Evolutionary conservation across 2,113 vertebrate species (phyloP).

Genomic region (Gasterosteus aculeatus): DNA sequence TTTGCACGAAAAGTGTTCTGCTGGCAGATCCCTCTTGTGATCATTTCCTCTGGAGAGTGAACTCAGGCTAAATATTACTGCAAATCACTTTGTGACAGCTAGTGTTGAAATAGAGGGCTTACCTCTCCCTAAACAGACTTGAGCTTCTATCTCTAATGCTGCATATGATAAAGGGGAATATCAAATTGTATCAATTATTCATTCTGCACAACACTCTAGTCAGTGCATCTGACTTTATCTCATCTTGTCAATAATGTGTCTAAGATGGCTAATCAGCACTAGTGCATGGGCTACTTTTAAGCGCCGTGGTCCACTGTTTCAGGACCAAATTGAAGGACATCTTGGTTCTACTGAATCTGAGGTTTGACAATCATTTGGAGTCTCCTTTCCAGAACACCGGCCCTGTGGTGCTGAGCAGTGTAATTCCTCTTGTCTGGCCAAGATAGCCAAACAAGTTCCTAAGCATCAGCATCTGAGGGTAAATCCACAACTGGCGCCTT

Average conservation of each 20-base stretch:
- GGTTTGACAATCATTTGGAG: too few species aligned
- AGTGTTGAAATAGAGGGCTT: not conserved
- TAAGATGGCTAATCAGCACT: not conserved
- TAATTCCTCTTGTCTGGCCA: too few species aligned
- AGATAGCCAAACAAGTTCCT: too few species aligned
- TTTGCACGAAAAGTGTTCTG: constrained; percentile 12
- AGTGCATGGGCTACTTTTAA: not conserved
- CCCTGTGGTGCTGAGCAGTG: too few species aligned
- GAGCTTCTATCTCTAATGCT: not conserved
- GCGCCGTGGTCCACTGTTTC: not conserved
- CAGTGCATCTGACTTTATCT: not conserved
- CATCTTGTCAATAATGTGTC: not conserved
- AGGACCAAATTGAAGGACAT: too few species aligned
- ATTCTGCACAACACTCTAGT: not conserved
- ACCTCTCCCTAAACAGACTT: not conserved
- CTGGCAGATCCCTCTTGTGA: not conserved
- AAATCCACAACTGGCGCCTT: too few species aligned
- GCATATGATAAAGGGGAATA: not conserved
- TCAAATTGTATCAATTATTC: not conserved
- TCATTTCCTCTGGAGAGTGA: constrained; percentile 1
- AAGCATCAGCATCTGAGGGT: too few species aligned
- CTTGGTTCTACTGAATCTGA: too few species aligned
- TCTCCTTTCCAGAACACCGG: too few species aligned
- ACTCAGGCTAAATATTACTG: not conserved
- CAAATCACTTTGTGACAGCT: not conserved